Percentiles rank a stretch among this genome's conserved stretches.
Conservation (phyloP, 2,113 vertebrate genomes). For the Campylomormyrus numenius region DNA sequence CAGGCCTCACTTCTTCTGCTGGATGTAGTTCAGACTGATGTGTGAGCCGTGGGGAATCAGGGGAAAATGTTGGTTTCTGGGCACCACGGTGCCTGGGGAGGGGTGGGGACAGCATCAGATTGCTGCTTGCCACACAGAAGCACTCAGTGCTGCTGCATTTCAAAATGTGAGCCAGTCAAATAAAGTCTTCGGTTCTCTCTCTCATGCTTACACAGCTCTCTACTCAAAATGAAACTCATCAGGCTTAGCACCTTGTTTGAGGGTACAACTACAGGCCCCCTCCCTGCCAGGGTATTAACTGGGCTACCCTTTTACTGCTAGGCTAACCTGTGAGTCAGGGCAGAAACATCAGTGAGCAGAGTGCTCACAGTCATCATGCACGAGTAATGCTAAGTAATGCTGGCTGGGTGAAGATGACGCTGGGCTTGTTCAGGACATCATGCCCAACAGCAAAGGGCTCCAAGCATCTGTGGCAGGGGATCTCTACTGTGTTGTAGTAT, state of each 20-base stretch:
- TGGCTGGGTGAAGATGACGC: conserved; percentile 96
- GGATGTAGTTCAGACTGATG: conserved; percentile 84
- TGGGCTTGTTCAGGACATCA: conserved; percentile 80
- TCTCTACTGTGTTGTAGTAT: neutral
- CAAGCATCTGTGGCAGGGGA: neutral
- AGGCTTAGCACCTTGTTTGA: neutral
- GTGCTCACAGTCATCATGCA: neutral
- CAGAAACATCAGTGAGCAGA: neutral
- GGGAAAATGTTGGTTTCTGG: conserved; percentile 78
- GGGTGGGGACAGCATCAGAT: neutral
- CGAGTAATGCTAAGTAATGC: conserved; percentile 37
- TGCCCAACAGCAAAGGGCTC: neutral
- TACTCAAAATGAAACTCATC: neutral
- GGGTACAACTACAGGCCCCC: neutral
- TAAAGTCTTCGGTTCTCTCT: neutral
- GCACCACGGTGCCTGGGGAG: conserved; percentile 76
- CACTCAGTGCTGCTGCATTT: neutral
- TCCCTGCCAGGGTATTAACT: neutral
- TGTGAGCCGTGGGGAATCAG: conserved; percentile 84
- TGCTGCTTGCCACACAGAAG: neutral
- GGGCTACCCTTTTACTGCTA: neutral
- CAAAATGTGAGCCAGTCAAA: neutral
- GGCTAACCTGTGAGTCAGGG: neutral
- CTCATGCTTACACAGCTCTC: neutral
- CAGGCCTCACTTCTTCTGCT: conserved; percentile 90